Base-by-base conservation (phyloP, 2,113 vertebrate species). In the Nettapus auritus region DNA sequence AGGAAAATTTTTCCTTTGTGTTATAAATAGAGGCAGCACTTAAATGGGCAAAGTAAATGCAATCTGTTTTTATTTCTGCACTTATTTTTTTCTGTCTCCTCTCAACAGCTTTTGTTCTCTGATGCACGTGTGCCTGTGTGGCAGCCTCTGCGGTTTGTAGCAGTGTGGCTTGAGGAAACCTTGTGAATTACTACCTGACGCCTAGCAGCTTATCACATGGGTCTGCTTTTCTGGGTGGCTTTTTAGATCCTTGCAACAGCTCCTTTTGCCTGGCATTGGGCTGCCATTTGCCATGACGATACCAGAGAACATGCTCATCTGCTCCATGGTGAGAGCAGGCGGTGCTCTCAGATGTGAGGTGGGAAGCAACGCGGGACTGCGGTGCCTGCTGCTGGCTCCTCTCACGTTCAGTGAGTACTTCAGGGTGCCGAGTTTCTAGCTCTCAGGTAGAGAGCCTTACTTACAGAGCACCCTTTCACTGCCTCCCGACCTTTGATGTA, bases 261-360 rank as follows among this genome's bases (percentile, higher is more conserved):
- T 70, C 13, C 26, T 20, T 1, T 26, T 70, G 56, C 57, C 15
- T 38, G 74, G 46, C 16, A 5, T 1, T 50, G 42, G 48, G 16
- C 38, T 64, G 62, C 22, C n/a, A 42, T 13, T 28, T 38, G n/a
- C 38, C 14, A 4, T 34, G 2, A 40, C 44, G 38, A 75, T 29
- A 48, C 7, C 0, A 1, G 44, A 38, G 38, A 40, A 22, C 4
- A 6, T 7, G 19, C 11, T n/a, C 0, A 14, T 34, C 48, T 10
- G 15, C 63, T 73, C 25, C 15, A 57, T 18, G 8, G 28, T 3
- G 71, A 33, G 57, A 38, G 4, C 16, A 33, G 69, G 3, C 1
- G 2, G 53, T 15, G 22, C 22, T 36, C 26, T 34, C 25, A 5
- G 73, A 3, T 25, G 52, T 19, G 6, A 29, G 17, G 36, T 5